phyloP scores from a whole-genome alignment of 2,797 vertebrate species.

The Aselliscus stoliczkanus region DNA sequence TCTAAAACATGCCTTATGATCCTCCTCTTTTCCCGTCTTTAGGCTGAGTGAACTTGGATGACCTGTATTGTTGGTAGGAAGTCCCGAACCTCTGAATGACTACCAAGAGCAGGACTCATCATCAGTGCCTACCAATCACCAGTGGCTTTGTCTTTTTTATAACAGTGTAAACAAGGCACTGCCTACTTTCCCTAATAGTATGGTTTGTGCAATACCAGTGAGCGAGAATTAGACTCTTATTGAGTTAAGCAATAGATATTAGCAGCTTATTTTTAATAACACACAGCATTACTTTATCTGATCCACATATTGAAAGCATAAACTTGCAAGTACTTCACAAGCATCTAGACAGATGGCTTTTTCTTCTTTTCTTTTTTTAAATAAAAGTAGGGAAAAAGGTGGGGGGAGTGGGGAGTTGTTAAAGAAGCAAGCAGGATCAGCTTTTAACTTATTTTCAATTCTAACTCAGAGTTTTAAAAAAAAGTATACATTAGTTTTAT shows the following conservation, averaged over 20 bases:
- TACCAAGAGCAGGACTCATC: neutral
- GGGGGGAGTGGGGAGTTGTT: neutral
- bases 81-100: neutral
- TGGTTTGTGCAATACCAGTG: neutral
- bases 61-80: neutral
- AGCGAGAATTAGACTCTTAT: neutral
- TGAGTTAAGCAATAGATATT: neutral
- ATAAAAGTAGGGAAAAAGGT: neutral
- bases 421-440: neutral
- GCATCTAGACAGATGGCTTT: neutral
- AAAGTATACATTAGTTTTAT: neutral
- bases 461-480: neutral
- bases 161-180: neutral
- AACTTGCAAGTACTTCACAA: neutral
- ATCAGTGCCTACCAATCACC: neutral
- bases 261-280: neutral
- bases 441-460: neutral
- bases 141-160: neutral
- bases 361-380: too few relatives aligned
- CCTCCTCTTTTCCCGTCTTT: neutral
- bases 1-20: neutral
- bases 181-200: neutral
- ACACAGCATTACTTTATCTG: neutral
- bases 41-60: neutral
- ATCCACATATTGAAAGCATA: neutral